These are phyloP conservation scores for Pionites leucogaster DNA, from an alignment of 2,113 vertebrate species.

Conservation along the genomic window DNA sequence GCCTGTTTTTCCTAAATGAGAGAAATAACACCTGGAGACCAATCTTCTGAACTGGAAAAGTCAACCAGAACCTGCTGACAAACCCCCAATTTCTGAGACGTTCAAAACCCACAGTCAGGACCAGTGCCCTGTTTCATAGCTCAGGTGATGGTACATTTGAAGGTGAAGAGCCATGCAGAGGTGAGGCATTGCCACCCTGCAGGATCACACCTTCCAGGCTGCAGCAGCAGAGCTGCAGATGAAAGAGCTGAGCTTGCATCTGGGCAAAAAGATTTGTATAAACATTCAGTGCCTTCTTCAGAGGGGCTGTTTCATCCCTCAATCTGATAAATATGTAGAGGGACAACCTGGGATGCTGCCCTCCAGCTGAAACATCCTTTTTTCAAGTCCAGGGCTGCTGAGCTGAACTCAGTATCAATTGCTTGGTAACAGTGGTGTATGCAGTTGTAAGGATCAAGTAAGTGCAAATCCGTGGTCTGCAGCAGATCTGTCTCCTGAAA, in stretches of 20 bases:
- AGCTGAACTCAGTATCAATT: neutral
- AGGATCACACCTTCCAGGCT: neutral
- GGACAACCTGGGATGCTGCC: neutral
- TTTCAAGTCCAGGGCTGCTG: neutral
- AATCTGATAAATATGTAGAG: neutral
- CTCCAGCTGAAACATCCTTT: neutral
- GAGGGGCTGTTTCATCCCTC: neutral
- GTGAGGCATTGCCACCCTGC: neutral
- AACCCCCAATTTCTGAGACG: neutral
- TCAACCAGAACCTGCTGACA: neutral
- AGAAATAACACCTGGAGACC: neutral
- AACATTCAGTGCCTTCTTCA: neutral
- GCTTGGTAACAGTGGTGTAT: neutral
- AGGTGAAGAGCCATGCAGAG: neutral
- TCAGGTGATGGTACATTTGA: neutral
- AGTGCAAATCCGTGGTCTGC: neutral
- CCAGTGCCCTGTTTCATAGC: neutral
- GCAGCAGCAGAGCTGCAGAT: neutral
- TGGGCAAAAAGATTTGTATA: neutral
- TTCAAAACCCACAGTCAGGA: rapidly evolving
- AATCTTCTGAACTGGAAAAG: neutral
- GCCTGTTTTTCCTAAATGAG: neutral
- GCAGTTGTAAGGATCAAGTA: neutral
- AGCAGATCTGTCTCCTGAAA: neutral
- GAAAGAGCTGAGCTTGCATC: neutral